Conservation (phyloP, 1,140 invertebrate genomes). For the Proales similis region DNA sequence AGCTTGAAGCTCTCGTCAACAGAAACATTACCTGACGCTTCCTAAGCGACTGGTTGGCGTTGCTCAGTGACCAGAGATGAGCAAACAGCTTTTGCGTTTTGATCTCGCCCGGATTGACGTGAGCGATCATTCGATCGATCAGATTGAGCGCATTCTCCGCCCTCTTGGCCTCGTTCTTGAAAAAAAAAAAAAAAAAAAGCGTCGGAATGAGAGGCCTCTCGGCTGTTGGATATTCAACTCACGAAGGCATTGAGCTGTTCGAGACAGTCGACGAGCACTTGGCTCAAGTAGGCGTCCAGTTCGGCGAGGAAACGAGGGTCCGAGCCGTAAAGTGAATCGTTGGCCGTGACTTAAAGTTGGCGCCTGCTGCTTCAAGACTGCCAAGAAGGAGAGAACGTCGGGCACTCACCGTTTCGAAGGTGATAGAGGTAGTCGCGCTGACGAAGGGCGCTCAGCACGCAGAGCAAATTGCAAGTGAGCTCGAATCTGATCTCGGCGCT, state of each 20-base stretch:
- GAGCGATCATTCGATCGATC: no score
- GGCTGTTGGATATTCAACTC: no score
- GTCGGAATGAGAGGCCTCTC: no score
- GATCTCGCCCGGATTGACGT: no score
- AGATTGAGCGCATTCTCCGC: slow-evolving; percentile 39
- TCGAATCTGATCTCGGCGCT: slow-evolving; percentile 55
- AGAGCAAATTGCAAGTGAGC: slow-evolving; percentile 64
- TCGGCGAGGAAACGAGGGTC: slow-evolving; percentile 75
- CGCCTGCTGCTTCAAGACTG: neutral
- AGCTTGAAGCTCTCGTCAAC: no score
- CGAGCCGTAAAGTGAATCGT: slow-evolving; percentile 81
- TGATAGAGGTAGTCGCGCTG: slow-evolving; percentile 74
- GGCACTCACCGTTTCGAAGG: slow-evolving; percentile 64
- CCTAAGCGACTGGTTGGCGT: no score
- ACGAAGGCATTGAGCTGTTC: slow-evolving; percentile 58
- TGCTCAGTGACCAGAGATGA: no score
- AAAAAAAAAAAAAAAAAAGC: no score
- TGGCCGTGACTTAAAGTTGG: slow-evolving; percentile 71
- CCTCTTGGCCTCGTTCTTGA: no score
- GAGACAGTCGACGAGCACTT: slow-evolving; percentile 70
- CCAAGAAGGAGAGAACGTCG: neutral
- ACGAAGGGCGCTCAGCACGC: slow-evolving; percentile 64
- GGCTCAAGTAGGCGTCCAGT: slow-evolving; percentile 68
- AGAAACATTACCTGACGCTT: no score
- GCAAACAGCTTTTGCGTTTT: no score